Evolutionary conservation across 2,888 invertebrate species (phyloP).

Genomic region (Alloscopus bannaensis): DNA sequence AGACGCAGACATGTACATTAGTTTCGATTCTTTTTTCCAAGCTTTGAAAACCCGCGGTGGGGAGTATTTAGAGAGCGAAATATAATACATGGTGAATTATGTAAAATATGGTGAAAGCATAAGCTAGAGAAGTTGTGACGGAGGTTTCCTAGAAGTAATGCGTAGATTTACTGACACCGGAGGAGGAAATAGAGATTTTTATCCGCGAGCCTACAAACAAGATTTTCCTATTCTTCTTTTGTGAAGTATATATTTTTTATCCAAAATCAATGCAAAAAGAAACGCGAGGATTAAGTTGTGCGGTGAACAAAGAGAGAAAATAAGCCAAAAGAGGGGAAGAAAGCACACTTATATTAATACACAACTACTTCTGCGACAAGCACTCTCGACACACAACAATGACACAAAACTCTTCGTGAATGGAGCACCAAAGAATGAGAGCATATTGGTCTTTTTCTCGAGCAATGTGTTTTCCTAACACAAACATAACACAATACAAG

Average conservation of each 20-base stretch:
- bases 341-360: constrained; percentile 26
- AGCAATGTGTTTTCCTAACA: too few species aligned
- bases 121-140: neutral
- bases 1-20: too few species aligned
- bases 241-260: constrained; percentile 49
- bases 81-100: too few species aligned
- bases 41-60: too few species aligned
- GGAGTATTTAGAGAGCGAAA: too few species aligned
- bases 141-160: constrained; percentile 20
- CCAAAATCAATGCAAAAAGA: constrained; percentile 60
- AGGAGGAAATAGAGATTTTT: constrained; percentile 62
- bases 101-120: too few species aligned
- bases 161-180: constrained; percentile 50
- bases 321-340: constrained; percentile 42
- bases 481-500: too few species aligned
- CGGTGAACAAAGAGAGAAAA: constrained; percentile 51
- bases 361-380: constrained; percentile 17
- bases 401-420: too few species aligned
- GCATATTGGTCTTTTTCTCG: too few species aligned
- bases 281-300: constrained; percentile 57
- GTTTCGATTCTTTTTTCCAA: too few species aligned
- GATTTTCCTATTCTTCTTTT: constrained; percentile 50
- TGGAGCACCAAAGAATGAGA: too few species aligned
- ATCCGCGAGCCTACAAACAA: constrained; percentile 48
- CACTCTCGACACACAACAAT: constrained; percentile 8